A percentile compares a stretch with the other conserved stretches of the same genome.
phyloP scores from a whole-genome alignment of 2,888 invertebrate species.

The Acrobasis consociella region DNA sequence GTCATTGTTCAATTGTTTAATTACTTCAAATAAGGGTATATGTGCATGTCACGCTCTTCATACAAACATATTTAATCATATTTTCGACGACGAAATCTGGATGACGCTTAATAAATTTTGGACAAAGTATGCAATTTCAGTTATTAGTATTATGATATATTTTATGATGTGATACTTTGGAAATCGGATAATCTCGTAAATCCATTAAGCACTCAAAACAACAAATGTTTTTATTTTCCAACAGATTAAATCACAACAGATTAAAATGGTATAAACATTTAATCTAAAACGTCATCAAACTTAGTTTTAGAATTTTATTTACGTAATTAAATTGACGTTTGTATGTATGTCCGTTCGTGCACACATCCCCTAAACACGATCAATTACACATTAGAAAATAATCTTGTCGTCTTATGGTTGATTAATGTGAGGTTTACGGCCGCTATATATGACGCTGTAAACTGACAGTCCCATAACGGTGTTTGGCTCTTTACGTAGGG shows the following conservation, averaged over 20 bases:
- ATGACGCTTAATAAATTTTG: no score
- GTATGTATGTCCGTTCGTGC: neutral
- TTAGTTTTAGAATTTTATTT: neutral
- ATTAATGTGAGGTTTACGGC: neutral
- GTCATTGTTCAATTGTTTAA: no score
- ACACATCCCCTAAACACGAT: slow-evolving; percentile 21
- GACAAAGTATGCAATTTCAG: no score
- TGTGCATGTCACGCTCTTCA: neutral
- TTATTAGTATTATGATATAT: no score
- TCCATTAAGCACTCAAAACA: no score
- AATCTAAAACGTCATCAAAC: no score
- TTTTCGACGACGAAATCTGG: no score
- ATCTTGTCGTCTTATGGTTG: slow-evolving; percentile 12
- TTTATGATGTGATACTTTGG: no score
- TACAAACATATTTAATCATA: neutral
- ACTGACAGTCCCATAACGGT: slow-evolving; percentile 6
- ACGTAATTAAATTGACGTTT: neutral
- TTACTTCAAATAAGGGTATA: neutral
- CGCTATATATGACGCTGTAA: slow-evolving; percentile 9
- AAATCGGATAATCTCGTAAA: no score
- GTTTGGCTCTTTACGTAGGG: neutral
- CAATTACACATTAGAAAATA: slow-evolving; percentile 28
- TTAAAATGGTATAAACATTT: no score
- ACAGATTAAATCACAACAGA: no score
- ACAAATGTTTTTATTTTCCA: no score